phyloP scores from a whole-genome alignment of 2,797 vertebrate species.

The Poeciliopsis turneri region DNA sequence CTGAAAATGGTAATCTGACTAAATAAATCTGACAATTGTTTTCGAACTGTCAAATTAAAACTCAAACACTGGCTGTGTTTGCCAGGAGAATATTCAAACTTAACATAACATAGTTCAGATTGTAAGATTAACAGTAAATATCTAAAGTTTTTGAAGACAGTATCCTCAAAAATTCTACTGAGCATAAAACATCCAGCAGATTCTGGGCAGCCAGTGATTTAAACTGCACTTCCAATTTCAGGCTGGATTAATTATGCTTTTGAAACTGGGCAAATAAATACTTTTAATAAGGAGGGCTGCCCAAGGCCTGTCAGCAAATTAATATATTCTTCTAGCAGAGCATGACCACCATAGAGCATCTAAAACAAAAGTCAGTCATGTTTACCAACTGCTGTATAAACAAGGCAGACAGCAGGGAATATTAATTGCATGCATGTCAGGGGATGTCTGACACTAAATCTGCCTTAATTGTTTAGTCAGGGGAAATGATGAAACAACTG shows the following conservation, averaged over 20 bases:
- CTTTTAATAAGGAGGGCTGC: constrained; percentile 70
- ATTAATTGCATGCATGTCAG: constrained; percentile 66
- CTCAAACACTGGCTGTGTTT: neutral
- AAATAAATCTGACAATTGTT: neutral
- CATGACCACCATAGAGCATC: constrained; percentile 69
- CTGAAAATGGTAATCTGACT: neutral
- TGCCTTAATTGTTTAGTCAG: constrained; percentile 60
- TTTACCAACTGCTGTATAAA: constrained; percentile 69
- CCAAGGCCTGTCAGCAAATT: constrained; percentile 60
- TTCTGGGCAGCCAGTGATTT: constrained; percentile 65
- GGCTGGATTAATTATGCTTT: constrained; percentile 74
- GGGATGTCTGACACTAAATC: constrained; percentile 57
- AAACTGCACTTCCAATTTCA: constrained; percentile 72
- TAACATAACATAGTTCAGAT: constrained; percentile 5
- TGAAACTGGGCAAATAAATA: constrained; percentile 70
- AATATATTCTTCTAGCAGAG: constrained; percentile 70
- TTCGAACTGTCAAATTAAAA: constrained; percentile 10
- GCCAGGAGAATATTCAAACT: constrained; percentile 1
- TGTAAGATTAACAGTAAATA: constrained; percentile 38
- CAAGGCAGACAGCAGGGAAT: constrained; percentile 58
- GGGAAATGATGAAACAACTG: constrained; percentile 36
- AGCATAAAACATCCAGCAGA: constrained; percentile 54
- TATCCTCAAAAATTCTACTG: constrained; percentile 34
- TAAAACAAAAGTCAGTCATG: constrained; percentile 67
- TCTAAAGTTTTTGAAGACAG: constrained; percentile 34